A percentile compares a stretch with the other conserved stretches of the same genome.
Conservation (phyloP, 2,888 invertebrate species). For the Chrysolina americana region DNA sequence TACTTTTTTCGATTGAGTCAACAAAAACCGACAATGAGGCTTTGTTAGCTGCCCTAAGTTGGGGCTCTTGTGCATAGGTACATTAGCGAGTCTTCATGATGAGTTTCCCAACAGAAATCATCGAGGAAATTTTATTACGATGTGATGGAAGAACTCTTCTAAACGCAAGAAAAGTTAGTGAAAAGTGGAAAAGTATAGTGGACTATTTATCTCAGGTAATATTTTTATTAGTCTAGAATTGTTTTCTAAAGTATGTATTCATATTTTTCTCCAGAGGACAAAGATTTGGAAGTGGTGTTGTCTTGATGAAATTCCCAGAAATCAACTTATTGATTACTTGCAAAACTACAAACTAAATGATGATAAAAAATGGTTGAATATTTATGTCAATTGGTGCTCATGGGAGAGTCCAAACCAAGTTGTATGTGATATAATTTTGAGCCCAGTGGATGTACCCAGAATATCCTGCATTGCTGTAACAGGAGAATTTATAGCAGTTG, state of each 20-base stretch:
- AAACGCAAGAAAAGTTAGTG: conserved; percentile 60
- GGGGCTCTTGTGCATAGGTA: not conserved
- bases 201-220: conserved; percentile 64
- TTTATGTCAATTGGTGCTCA: conserved; percentile 65
- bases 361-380: conserved; percentile 61
- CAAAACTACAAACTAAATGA: conserved; percentile 59
- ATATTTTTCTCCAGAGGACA: conserved; percentile 59
- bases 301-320: conserved; percentile 63
- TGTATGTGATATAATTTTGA: conserved; percentile 61
- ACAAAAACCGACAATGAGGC: conserved; percentile 19
- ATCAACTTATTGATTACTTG: conserved; percentile 64
- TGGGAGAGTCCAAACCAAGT: conserved; percentile 63
- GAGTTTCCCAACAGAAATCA: conserved; percentile 64
- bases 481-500: conserved; percentile 63
- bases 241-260: too few relatives aligned
- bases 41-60: conserved; percentile 17
- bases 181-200: conserved; percentile 59
- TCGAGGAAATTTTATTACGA: conserved; percentile 64
- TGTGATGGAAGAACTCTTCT: conserved; percentile 66
- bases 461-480: conserved; percentile 65
- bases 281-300: conserved; percentile 66
- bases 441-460: conserved; percentile 62
- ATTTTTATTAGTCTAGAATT: too few relatives aligned
- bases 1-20: not conserved
- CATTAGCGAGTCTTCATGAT: conserved; percentile 47